Base-by-base conservation (phyloP, 1,140 invertebrate species). In the Drosophila neocordata region DNA sequence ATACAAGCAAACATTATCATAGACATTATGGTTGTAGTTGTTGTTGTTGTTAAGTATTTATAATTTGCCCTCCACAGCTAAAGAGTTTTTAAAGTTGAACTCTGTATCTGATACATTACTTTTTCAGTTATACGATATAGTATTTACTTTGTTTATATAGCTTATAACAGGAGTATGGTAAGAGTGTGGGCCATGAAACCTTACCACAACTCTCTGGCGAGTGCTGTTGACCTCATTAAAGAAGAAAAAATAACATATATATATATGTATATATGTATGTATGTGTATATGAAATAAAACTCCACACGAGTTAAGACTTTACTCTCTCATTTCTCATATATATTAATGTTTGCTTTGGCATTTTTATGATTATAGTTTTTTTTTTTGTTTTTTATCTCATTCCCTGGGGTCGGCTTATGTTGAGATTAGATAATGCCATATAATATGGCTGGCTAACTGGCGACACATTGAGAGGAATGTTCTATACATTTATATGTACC, bases 201-300 rank as follows among this genome's bases (percentile, higher is more conserved):
- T 24, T 66, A 15, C 53, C 61, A 63, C 31, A 18, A 24, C 1
- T 13, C 31, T 34, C 13, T 15, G 15, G 62, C 63, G 63, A 85
- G 63, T 72, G 77, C 65, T 84, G 57, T 85, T 48, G 81, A 87
- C 81, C 81, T 72, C 82, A 87, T 85, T 85, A 87, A 65, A 31
- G 7, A 31, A 31, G 6, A 31, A 31, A 6, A 31, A 31, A 31
- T 31, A 24, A 24, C n/a, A n/a, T n/a, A n/a, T n/a, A n/a, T n/a
- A 24, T 24, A 24, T n/a, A n/a, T n/a, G n/a, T n/a, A n/a, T n/a
- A n/a, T n/a, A n/a, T n/a, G n/a, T n/a, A n/a, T n/a, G n/a, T n/a
- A n/a, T n/a, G n/a, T n/a, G n/a, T n/a, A n/a, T n/a, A n/a, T n/a
- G 1, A 31, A 31, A 6, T 6, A 31, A 69, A 48, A 69, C 34